These are phyloP conservation scores for Anolis apletophallus DNA, from an alignment of 2,797 vertebrate genomes.

Conservation along the genomic window DNA sequence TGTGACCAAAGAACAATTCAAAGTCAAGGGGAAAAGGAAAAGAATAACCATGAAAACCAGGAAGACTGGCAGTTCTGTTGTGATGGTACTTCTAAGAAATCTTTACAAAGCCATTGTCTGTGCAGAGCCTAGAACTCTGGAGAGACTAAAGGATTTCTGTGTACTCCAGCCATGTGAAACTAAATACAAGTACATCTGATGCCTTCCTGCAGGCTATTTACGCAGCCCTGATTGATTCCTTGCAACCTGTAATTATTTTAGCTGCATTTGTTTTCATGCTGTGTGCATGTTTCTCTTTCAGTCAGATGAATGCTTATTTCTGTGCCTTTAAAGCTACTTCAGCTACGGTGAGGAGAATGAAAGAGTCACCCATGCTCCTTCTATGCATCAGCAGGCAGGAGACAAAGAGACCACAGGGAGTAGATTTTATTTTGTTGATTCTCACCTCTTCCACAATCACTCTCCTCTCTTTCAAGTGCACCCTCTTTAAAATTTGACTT, in stretches of 20 bases:
- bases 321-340: constrained; percentile 25
- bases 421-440: neutral
- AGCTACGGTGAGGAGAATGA: neutral
- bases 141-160: fast-evolving
- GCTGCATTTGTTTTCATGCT: constrained; percentile 64
- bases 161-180: constrained; percentile 31
- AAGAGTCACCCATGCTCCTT: neutral
- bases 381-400: neutral
- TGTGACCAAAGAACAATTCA: neutral
- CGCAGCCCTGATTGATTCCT: constrained; percentile 69
- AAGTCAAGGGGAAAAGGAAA: neutral
- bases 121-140: neutral
- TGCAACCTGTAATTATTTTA: constrained; percentile 77
- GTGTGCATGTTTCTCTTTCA: constrained; percentile 61
- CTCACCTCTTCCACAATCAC: neutral
- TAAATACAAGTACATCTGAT: constrained; percentile 27
- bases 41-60: neutral
- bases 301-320: constrained; percentile 50
- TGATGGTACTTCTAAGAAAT: neutral
- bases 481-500: neutral
- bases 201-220: constrained; percentile 68
- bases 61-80: neutral
- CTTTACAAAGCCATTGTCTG: neutral
- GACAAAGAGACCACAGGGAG: neutral
- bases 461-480: constrained; percentile 3